These are phyloP conservation scores for Cantharis flavilabris DNA, from an alignment of 2,888 invertebrate genomes.

Conservation along the genomic window DNA sequence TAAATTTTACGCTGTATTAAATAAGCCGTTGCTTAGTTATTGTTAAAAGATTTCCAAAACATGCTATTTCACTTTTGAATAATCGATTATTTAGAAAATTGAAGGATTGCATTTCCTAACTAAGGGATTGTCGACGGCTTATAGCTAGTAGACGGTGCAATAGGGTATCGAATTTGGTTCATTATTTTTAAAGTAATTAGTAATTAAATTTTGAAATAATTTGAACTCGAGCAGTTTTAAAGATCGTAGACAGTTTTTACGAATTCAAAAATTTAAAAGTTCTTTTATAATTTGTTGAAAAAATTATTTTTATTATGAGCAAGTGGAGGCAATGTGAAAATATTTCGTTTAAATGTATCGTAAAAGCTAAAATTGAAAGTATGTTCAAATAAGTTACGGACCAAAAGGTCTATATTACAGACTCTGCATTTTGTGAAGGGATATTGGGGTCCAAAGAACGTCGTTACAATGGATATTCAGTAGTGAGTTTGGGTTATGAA, in stretches of 20 bases:
- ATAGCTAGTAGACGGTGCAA: background rate
- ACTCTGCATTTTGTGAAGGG: conserved; percentile 25
- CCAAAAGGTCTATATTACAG: conserved; percentile 26
- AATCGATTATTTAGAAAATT: background rate
- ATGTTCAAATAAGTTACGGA: conserved; percentile 24
- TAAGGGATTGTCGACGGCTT: background rate
- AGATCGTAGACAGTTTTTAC: background rate
- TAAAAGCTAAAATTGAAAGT: conserved; percentile 25
- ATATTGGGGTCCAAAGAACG: conserved; percentile 20
- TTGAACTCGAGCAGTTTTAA: no score
- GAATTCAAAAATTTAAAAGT: background rate
- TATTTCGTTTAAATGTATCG: conserved; percentile 13
- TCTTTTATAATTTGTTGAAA: background rate
- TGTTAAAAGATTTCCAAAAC: background rate
- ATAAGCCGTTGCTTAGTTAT: background rate
- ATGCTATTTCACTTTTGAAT: background rate
- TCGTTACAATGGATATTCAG: conserved; percentile 30
- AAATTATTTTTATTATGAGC: background rate
- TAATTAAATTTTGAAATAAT: background rate
- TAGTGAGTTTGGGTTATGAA: conserved; percentile 26
- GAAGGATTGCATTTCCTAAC: background rate
- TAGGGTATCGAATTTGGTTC: background rate
- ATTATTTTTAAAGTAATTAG: background rate
- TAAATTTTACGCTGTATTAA: background rate
- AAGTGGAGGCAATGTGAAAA: background rate